Evolutionary conservation across 2,797 vertebrate genomes (phyloP).

Genomic region (Serranus cabrilla): DNA sequence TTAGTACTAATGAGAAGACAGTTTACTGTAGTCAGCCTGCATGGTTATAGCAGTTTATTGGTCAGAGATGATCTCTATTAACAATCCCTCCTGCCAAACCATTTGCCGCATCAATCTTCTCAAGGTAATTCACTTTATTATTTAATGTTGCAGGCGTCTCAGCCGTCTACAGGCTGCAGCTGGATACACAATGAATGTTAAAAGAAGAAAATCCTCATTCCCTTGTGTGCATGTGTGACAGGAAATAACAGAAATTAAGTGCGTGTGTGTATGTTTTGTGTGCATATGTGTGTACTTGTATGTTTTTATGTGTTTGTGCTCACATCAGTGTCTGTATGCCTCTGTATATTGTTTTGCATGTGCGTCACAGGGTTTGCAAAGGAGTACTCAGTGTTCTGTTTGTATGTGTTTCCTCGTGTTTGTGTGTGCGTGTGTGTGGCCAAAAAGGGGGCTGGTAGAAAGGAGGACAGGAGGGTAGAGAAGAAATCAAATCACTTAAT

Average conservation of each 20-base stretch:
- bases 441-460: conserved; percentile 62
- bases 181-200: conserved; percentile 3
- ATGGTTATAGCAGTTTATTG: conserved; percentile 9
- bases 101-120: conserved; percentile 91
- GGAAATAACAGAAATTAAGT: conserved; percentile 20
- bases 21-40: conserved; percentile 15
- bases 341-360: conserved; percentile 81
- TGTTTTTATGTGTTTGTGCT: conserved; percentile 17
- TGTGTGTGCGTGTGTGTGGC: conserved; percentile 77
- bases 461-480: conserved; percentile 85
- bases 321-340: background rate
- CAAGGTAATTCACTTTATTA: conserved; percentile 82
- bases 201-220: conserved; percentile 30
- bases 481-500: conserved; percentile 99
- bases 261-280: background rate
- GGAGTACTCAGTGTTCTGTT: background rate
- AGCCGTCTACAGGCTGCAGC: conserved; percentile 30
- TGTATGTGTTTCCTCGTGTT: conserved; percentile 77
- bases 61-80: conserved; percentile 33
- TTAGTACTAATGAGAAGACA: conserved; percentile 13
- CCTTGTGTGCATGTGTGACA: conserved; percentile 11
- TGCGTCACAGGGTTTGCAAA: background rate
- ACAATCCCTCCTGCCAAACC: conserved; percentile 1
- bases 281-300: conserved; percentile 6
- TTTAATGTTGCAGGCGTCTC: conserved; percentile 23